Evolutionary conservation across 2,797 vertebrate genomes (phyloP).

Genomic region (Trachurus trachurus): DNA sequence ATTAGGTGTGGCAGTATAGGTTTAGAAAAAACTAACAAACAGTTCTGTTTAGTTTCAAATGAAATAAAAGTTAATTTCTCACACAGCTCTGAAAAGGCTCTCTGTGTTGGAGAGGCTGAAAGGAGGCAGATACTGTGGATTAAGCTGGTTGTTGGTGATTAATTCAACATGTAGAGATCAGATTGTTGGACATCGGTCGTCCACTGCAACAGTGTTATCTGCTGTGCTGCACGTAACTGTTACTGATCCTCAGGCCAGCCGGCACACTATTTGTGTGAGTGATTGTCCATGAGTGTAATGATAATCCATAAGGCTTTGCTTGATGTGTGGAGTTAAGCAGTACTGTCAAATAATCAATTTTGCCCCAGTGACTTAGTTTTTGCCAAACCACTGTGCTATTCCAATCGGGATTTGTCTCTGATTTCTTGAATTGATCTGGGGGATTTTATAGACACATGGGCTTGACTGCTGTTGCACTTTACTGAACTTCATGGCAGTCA

Average conservation of each 20-base stretch:
- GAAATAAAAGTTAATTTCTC: slow-evolving; percentile 16
- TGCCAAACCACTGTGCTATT: slow-evolving; percentile 48
- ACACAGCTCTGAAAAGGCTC: slow-evolving; percentile 4
- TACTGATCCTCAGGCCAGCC: slow-evolving; percentile 41
- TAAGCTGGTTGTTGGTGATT: slow-evolving; percentile 31
- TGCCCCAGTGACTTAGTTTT: slow-evolving; percentile 67
- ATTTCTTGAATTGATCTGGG: slow-evolving; percentile 66
- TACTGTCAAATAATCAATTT: slow-evolving; percentile 83
- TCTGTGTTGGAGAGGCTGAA: neutral
- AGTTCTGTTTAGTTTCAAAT: neutral
- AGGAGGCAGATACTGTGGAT: slow-evolving; percentile 20
- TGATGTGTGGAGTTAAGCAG: slow-evolving; percentile 72
- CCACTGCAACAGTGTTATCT: slow-evolving; percentile 29
- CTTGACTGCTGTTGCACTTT: slow-evolving; percentile 74
- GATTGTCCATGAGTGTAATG: slow-evolving; percentile 72
- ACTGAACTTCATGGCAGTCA: slow-evolving; percentile 65
- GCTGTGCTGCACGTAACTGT: slow-evolving; percentile 45
- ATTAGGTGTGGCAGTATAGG: neutral
- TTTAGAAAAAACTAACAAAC: neutral
- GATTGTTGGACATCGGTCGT: slow-evolving; percentile 23
- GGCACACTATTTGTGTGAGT: slow-evolving; percentile 66
- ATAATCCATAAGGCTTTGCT: slow-evolving; percentile 74
- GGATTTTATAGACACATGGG: slow-evolving; percentile 74
- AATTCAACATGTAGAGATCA: slow-evolving; percentile 33
- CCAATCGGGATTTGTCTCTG: slow-evolving; percentile 68